phyloP scores from a whole-genome alignment of 2,888 invertebrate genomes.

The Pediacus dermestoides region DNA sequence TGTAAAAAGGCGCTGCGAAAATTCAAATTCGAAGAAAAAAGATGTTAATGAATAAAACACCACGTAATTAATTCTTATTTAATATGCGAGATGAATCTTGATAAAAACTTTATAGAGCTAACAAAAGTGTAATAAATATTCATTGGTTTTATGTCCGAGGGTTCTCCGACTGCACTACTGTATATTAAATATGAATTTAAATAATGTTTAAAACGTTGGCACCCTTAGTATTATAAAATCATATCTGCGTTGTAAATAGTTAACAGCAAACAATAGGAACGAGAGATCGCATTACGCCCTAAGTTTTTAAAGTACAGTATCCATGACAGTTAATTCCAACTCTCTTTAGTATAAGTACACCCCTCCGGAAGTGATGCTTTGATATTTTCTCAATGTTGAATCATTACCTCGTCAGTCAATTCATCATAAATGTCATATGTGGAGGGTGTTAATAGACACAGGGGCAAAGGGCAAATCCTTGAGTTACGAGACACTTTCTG shows the following conservation, averaged over 20 bases:
- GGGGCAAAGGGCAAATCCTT: constrained; percentile 7
- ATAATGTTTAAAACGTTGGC: constrained; percentile 39
- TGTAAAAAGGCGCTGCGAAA: constrained; percentile 3
- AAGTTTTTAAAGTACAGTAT: constrained; percentile 44
- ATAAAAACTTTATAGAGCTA: constrained; percentile 28
- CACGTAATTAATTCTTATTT: constrained; percentile 21
- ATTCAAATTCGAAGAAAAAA: not conserved
- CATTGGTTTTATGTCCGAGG: constrained; percentile 34
- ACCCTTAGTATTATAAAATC: constrained; percentile 42
- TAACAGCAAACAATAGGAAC: constrained; percentile 38
- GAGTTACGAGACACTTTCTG: not conserved
- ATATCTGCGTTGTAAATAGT: constrained; percentile 42
- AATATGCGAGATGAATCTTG: constrained; percentile 23
- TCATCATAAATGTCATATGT: constrained; percentile 46
- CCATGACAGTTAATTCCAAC: constrained; percentile 47
- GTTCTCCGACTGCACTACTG: constrained; percentile 28
- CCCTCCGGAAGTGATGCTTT: constrained; percentile 44
- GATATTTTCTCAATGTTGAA: constrained; percentile 44
- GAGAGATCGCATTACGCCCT: constrained; percentile 39
- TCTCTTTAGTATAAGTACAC: constrained; percentile 28
- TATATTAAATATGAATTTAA: constrained; percentile 49
- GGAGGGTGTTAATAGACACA: constrained; percentile 45
- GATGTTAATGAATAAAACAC: not conserved
- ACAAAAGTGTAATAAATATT: constrained; percentile 44
- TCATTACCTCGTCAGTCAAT: constrained; percentile 47